Conservation (phyloP, 2,797 vertebrate genomes). For the Siniperca obscura region DNA sequence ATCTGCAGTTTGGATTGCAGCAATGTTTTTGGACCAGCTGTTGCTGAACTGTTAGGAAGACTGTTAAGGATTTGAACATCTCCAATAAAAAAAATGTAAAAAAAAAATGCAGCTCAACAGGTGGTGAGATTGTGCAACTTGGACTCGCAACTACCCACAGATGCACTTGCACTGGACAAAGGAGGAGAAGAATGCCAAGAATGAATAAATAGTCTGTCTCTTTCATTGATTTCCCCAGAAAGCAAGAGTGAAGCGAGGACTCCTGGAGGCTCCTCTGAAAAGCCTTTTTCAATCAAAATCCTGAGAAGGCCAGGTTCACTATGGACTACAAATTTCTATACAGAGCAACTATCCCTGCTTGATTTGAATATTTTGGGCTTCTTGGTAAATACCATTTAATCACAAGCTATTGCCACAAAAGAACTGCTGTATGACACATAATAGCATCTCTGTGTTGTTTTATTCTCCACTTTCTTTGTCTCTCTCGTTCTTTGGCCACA, state of each 20-base stretch:
- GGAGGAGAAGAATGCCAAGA: constrained; percentile 57
- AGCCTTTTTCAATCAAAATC: constrained; percentile 59
- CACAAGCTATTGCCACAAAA: background rate
- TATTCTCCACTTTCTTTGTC: background rate
- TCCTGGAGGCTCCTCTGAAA: constrained; percentile 65
- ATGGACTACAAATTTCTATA: constrained; percentile 32
- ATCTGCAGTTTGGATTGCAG: constrained; percentile 6
- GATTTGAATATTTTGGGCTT: constrained; percentile 27
- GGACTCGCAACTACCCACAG: constrained; percentile 52
- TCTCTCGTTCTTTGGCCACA: background rate
- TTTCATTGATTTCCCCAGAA: constrained; percentile 70
- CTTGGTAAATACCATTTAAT: constrained; percentile 11
- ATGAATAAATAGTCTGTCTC: constrained; percentile 73
- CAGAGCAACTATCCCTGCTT: constrained; percentile 23
- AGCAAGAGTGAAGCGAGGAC: constrained; percentile 52
- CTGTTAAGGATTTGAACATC: constrained; percentile 15
- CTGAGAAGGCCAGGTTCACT: constrained; percentile 49
- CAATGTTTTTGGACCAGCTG: background rate
- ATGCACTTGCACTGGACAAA: constrained; percentile 64
- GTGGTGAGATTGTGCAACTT: constrained; percentile 64
- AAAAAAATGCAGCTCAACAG: constrained; percentile 56
- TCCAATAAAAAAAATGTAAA: background rate
- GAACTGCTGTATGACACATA: background rate
- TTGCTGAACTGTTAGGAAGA: background rate
- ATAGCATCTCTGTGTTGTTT: background rate